Conservation (phyloP, 2,888 invertebrate genomes). For the Diploptera punctata region DNA sequence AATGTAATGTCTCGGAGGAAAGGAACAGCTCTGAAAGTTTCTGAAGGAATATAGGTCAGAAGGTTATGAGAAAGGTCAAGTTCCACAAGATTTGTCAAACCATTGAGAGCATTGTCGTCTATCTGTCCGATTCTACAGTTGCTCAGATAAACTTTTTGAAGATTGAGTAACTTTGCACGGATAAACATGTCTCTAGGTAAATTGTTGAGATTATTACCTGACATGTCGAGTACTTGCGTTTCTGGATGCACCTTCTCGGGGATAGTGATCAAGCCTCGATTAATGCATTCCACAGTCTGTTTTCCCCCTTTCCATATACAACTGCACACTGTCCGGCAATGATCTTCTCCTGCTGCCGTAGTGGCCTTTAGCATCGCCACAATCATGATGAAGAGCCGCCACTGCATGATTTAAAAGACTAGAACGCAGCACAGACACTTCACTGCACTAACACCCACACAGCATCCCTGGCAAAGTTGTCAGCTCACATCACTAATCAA, state of each 20-base stretch:
- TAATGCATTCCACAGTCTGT: slow-evolving; percentile 89
- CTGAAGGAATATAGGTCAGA: slow-evolving; percentile 79
- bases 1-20: slow-evolving; percentile 82
- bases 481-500: slow-evolving; percentile 12
- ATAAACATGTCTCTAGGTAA: slow-evolving; percentile 84
- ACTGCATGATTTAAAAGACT: neutral
- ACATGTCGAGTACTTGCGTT: slow-evolving; percentile 90
- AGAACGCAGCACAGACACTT: neutral
- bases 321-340: slow-evolving; percentile 78
- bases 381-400: neutral
- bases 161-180: slow-evolving; percentile 79
- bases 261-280: slow-evolving; percentile 81
- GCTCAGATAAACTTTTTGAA: slow-evolving; percentile 85
- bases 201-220: slow-evolving; percentile 85
- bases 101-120: slow-evolving; percentile 82
- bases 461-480: neutral
- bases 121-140: slow-evolving; percentile 87
- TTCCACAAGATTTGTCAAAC: slow-evolving; percentile 88
- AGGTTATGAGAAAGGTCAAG: slow-evolving; percentile 87
- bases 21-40: slow-evolving; percentile 79
- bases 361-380: slow-evolving; percentile 11
- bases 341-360: slow-evolving; percentile 45
- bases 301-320: slow-evolving; percentile 97
- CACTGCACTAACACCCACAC: neutral
- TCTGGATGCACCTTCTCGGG: slow-evolving; percentile 86